These are phyloP conservation scores for Helicoverpa zea DNA, from an alignment of 1,140 invertebrate species.

Conservation along the genomic window DNA sequence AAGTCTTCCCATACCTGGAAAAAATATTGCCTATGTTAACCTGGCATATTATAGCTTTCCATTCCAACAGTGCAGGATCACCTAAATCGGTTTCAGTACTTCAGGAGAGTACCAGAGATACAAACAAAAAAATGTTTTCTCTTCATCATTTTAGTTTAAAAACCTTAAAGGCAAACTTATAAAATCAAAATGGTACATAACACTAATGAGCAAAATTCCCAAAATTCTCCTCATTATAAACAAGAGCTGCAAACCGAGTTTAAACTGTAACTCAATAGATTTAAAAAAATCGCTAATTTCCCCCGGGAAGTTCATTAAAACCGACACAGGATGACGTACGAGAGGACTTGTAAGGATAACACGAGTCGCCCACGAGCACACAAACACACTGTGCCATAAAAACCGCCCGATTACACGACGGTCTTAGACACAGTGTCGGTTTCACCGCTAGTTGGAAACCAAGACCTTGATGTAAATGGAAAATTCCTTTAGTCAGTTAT, in stretches of 20 bases:
- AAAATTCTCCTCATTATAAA: not conserved
- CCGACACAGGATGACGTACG: not conserved
- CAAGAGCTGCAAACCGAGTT: not conserved
- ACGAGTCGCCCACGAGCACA: not conserved
- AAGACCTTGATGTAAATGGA: not conserved
- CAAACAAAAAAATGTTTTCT: too few relatives aligned
- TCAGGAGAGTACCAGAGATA: too few relatives aligned
- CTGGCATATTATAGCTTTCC: too few relatives aligned
- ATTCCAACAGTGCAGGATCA: too few relatives aligned
- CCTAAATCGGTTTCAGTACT: too few relatives aligned
- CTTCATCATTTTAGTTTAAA: too few relatives aligned
- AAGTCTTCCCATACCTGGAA: too few relatives aligned
- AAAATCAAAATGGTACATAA: too few relatives aligned
- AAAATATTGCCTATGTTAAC: too few relatives aligned
- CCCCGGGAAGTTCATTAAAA: not conserved
- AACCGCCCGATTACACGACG: not conserved
- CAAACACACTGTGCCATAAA: not conserved
- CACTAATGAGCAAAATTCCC: too few relatives aligned
- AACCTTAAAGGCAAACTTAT: too few relatives aligned
- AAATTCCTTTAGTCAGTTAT: conserved; percentile 22
- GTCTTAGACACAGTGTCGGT: not conserved
- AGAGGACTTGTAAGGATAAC: not conserved
- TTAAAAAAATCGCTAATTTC: not conserved
- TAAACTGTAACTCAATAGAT: not conserved
- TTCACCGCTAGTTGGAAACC: not conserved